Evolutionary conservation across 2,113 vertebrate species (phyloP).

Genomic region (Tapirus terrestris): DNA sequence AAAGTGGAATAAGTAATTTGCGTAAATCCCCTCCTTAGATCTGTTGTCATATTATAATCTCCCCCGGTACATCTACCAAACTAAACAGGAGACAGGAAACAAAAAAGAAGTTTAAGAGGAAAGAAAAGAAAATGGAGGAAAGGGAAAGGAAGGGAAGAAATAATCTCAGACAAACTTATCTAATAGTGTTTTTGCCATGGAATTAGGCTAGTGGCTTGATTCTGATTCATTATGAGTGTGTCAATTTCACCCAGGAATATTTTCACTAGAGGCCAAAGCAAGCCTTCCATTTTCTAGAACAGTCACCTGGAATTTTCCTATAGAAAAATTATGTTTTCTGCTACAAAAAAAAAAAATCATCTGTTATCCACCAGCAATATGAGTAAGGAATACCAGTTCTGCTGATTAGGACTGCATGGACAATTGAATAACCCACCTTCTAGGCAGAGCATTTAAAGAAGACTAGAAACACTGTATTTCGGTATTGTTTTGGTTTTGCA

Average conservation of each 20-base stretch:
- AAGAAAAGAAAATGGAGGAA: not conserved
- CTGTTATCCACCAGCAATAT: not conserved
- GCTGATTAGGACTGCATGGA: too few relatives aligned
- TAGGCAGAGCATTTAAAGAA: not conserved
- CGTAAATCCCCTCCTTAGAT: not conserved
- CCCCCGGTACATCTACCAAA: not conserved
- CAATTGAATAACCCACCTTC: not conserved
- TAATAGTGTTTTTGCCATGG: not conserved
- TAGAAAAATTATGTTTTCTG: not conserved
- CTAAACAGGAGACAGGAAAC: not conserved
- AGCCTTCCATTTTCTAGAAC: not conserved
- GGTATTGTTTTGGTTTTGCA: not conserved
- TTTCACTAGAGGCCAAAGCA: not conserved
- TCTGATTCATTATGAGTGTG: not conserved
- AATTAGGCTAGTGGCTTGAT: not conserved
- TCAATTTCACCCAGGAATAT: not conserved
- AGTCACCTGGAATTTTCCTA: not conserved
- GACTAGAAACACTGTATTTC: not conserved
- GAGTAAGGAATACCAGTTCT: not conserved
- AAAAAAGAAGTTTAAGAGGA: not conserved
- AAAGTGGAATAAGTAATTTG: not conserved
- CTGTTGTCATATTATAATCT: not conserved
- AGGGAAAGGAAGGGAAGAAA: not conserved
- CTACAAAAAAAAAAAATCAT: not conserved
- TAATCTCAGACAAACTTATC: not conserved